Evolutionary conservation across 1,140 invertebrate genomes (phyloP).

Genomic region (Dysdera silvatica): DNA sequence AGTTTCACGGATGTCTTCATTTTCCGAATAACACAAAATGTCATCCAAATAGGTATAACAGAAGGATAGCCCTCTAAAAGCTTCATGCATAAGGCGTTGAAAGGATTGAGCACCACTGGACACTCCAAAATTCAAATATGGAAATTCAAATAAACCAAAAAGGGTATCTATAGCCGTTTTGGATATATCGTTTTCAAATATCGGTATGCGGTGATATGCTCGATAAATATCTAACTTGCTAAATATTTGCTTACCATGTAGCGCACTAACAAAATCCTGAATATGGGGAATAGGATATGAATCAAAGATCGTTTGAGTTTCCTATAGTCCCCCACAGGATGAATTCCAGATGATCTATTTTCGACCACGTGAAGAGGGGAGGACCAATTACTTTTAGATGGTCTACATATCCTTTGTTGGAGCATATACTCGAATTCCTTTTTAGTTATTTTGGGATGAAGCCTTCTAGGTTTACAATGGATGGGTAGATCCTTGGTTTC

Average conservation of each 20-base stretch:
- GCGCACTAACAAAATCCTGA: constrained; percentile 1
- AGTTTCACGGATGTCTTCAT: not conserved
- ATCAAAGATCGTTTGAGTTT: constrained; percentile 38
- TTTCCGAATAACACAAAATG: not conserved
- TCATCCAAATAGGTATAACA: not conserved
- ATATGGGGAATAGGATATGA: constrained; percentile 40
- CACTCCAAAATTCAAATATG: not conserved
- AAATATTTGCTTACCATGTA: not conserved
- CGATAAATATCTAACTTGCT: not conserved
- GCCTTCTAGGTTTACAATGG: not conserved
- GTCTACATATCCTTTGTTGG: constrained; percentile 37
- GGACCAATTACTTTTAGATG: constrained; percentile 43
- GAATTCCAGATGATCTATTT: constrained; percentile 27
- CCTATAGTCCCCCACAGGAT: constrained; percentile 33
- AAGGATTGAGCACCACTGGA: not conserved
- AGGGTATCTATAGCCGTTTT: not conserved
- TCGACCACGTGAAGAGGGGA: constrained; percentile 34
- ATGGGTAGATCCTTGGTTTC: not conserved
- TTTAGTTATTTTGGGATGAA: not conserved
- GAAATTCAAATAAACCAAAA: not conserved
- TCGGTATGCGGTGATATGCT: not conserved
- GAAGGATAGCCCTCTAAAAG: not conserved
- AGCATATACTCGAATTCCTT: constrained; percentile 34
- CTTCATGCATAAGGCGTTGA: not conserved
- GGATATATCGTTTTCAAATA: not conserved